A percentile compares a stretch with the other conserved stretches of the same genome.
Evolutionary conservation across 1,140 invertebrate species (phyloP).

Genomic region (Drosophila insularis): DNA sequence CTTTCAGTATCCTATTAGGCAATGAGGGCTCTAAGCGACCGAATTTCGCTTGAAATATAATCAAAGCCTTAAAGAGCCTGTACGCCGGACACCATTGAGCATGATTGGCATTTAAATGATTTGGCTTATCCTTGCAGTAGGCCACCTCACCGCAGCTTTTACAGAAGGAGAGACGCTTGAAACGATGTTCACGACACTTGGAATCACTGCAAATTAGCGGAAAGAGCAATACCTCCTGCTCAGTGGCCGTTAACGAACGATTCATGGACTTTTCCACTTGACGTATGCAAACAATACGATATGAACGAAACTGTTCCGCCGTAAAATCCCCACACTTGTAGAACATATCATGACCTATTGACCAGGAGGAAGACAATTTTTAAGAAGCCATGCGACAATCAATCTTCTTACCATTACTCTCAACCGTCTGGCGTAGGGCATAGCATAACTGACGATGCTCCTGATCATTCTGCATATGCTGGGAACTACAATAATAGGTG

Average conservation of each 20-base stretch:
- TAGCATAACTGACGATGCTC: slow-evolving; percentile 83
- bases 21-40: slow-evolving; percentile 85
- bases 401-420: slow-evolving; percentile 54
- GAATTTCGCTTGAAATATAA: slow-evolving; percentile 83
- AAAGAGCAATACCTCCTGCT: slow-evolving; percentile 87
- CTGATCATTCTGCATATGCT: slow-evolving; percentile 83
- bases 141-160: slow-evolving; percentile 85
- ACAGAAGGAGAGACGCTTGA: slow-evolving; percentile 83
- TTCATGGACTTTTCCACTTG: slow-evolving; percentile 85
- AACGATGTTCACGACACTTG: slow-evolving; percentile 83
- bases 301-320: slow-evolving; percentile 85
- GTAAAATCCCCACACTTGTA: slow-evolving; percentile 83
- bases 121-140: slow-evolving; percentile 82
- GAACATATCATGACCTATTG: slow-evolving; percentile 82
- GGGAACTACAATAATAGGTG: slow-evolving; percentile 84
- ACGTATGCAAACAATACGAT: slow-evolving; percentile 85
- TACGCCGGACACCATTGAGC: slow-evolving; percentile 84
- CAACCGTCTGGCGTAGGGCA: slow-evolving; percentile 66
- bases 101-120: slow-evolving; percentile 83
- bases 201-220: slow-evolving; percentile 85
- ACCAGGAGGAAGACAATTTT: neutral
- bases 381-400: neutral
- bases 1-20: slow-evolving; percentile 83
- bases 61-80: slow-evolving; percentile 83
- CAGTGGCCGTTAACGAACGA: slow-evolving; percentile 85